Evolutionary conservation across 2,797 vertebrate genomes (phyloP).

Genomic region (Gobio occitaniae): DNA sequence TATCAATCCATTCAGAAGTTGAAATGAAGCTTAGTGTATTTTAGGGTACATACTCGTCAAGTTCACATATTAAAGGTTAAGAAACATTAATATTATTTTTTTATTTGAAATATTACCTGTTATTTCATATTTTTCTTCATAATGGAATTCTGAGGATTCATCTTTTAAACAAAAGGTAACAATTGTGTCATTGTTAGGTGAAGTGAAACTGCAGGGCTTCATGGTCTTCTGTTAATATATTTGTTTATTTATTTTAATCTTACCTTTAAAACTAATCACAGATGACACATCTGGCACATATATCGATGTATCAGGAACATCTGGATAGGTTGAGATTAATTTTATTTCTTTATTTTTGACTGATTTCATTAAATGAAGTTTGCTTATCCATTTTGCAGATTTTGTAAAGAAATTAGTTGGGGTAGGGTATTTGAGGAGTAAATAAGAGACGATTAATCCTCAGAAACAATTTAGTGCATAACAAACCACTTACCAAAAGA

Average conservation of each 20-base stretch:
- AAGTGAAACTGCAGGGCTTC: background rate
- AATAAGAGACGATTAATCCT: conserved; percentile 4
- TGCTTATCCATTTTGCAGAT: background rate
- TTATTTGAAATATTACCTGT: conserved; percentile 68
- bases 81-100: background rate
- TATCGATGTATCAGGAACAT: conserved; percentile 85
- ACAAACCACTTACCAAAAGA: conserved; percentile 86
- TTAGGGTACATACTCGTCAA: background rate
- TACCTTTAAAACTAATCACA: conserved; percentile 83
- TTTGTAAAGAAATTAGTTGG: conserved; percentile 7
- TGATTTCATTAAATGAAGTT: conserved; percentile 1
- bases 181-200: background rate
- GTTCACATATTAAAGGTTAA: conserved; percentile 31
- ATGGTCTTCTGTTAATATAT: background rate
- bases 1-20: background rate
- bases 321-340: conserved; percentile 71
- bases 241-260: conserved; percentile 53
- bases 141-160: conserved; percentile 68
- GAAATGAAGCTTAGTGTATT: conserved; percentile 4
- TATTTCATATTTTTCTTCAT: conserved; percentile 69
- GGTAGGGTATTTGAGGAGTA: background rate
- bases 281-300: conserved; percentile 77
- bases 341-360: conserved; percentile 4
- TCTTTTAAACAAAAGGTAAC: conserved; percentile 67
- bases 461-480: conserved; percentile 61